Conservation (phyloP, 2,113 vertebrate species). For the Eidolon helvum region DNA sequence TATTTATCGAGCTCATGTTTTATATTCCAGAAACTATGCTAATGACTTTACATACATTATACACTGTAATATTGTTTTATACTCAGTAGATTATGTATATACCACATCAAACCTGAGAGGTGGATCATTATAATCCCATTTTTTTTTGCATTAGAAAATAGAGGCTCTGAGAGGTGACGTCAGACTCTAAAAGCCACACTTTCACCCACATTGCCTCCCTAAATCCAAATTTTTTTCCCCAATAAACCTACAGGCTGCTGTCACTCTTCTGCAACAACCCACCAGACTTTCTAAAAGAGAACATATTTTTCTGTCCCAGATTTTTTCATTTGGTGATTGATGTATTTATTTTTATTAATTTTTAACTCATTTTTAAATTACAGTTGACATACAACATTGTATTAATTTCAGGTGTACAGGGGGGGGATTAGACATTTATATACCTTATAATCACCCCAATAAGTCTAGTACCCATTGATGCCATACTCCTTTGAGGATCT, state of each 20-base stretch:
- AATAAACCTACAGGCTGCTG: not conserved
- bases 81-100: not conserved
- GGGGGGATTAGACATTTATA: no score
- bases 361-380: no score
- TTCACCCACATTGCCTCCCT: not conserved
- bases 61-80: not conserved
- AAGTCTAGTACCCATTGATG: no score
- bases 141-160: not conserved
- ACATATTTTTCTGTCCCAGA: not conserved
- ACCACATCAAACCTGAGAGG: not conserved
- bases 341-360: no score
- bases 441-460: no score
- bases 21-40: not conserved
- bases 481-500: not conserved
- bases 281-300: not conserved
- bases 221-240: not conserved
- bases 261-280: not conserved
- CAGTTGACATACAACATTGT: no score
- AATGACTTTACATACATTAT: not conserved
- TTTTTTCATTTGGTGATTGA: no score
- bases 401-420: no score
- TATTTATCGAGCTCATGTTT: not conserved
- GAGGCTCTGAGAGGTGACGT: not conserved
- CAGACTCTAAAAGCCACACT: not conserved
- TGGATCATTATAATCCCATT: not conserved